Conservation (phyloP, 2,888 invertebrate species). For the Dyspetes luteomarginatus region DNA sequence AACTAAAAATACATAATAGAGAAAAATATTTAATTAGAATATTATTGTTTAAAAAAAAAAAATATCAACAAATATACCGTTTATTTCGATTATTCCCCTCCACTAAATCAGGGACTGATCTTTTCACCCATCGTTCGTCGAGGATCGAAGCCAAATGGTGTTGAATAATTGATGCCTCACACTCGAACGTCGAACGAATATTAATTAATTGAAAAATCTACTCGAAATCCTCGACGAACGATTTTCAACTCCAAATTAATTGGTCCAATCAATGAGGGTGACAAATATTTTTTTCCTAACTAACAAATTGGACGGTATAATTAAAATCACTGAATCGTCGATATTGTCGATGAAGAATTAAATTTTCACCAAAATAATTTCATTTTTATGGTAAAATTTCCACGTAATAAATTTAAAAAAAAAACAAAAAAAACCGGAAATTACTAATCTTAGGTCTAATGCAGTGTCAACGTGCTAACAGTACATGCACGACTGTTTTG, state of each 20-base stretch:
- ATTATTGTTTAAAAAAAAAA: neutral
- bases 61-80: slow-evolving; percentile 12
- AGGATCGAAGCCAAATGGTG: slow-evolving; percentile 9
- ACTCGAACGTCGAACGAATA: neutral
- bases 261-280: neutral
- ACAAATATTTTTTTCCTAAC: neutral
- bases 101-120: slow-evolving; percentile 18
- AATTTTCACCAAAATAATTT: neutral
- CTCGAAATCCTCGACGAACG: neutral
- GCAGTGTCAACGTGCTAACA: slow-evolving; percentile 2
- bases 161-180: slow-evolving; percentile 16
- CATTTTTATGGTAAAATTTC: slow-evolving; percentile 1
- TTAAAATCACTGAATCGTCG: neutral
- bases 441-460: neutral
- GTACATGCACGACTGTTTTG: slow-evolving; percentile 37
- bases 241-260: slow-evolving; percentile 12
- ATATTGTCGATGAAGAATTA: neutral
- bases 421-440: slow-evolving; percentile 31
- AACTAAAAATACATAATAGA: neutral
- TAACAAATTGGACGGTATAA: neutral
- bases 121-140: slow-evolving; percentile 21
- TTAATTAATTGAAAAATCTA: slow-evolving; percentile 12
- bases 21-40: neutral
- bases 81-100: slow-evolving; percentile 3
- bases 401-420: neutral